Conservation (phyloP, 2,113 vertebrate species). For the Budorcas taxicolor region DNA sequence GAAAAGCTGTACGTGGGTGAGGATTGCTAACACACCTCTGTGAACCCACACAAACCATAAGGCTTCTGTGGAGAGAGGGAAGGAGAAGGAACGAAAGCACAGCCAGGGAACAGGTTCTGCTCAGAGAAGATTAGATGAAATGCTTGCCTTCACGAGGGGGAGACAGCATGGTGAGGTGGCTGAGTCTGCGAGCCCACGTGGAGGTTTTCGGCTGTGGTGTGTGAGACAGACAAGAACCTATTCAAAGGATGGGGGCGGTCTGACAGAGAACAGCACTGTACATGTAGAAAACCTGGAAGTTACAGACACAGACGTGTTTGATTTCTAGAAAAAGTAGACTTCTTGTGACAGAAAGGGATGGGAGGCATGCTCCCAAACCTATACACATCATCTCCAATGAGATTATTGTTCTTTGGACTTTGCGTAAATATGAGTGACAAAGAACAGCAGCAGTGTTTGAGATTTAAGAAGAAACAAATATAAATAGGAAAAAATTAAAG, state of each 20-base stretch:
- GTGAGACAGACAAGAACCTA: background rate
- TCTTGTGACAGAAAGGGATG: background rate
- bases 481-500: slow-evolving; percentile 47
- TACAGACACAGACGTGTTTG: background rate
- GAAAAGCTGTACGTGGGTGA: background rate
- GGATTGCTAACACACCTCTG: background rate
- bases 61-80: background rate
- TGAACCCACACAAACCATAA: background rate
- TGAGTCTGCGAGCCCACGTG: background rate
- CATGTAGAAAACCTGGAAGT: slow-evolving; percentile 37
- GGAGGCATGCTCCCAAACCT: background rate
- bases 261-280: background rate
- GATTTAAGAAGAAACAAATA: slow-evolving; percentile 46
- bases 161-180: background rate
- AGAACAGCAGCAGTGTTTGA: slow-evolving; percentile 24
- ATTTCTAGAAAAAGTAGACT: background rate
- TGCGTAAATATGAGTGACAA: background rate
- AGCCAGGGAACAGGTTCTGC: background rate
- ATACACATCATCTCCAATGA: background rate
- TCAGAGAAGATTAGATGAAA: slow-evolving; percentile 40
- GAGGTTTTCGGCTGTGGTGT: background rate
- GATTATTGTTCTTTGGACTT: background rate
- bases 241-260: background rate
- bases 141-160: background rate
- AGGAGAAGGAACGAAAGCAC: background rate